Evolutionary conservation across 2,113 vertebrate genomes (phyloP).

Genomic region (Stegostoma tigrinum): DNA sequence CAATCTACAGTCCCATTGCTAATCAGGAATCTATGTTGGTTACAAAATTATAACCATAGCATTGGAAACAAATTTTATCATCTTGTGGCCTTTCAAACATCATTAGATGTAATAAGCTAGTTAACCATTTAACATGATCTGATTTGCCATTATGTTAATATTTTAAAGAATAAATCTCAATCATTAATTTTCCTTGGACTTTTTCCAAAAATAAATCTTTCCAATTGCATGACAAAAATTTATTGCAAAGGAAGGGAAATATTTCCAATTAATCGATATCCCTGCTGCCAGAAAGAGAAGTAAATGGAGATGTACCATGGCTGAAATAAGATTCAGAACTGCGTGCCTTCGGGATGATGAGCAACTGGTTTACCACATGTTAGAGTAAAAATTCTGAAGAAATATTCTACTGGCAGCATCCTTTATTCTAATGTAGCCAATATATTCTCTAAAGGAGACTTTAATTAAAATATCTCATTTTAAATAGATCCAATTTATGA

Average conservation of each 20-base stretch:
- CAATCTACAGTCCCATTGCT: no score
- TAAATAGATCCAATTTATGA: background rate
- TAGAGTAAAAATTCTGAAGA: background rate
- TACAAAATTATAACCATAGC: background rate
- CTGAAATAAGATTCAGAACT: background rate
- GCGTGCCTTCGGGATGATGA: background rate
- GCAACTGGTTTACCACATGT: background rate
- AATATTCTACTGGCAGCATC: background rate
- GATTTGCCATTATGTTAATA: background rate
- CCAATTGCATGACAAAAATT: background rate
- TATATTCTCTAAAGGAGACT: background rate
- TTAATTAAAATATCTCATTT: background rate
- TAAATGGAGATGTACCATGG: background rate
- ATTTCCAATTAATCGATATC: background rate
- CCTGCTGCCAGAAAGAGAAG: background rate
- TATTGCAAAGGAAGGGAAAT: background rate
- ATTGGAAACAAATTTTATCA: background rate
- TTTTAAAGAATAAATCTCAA: background rate
- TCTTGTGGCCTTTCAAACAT: background rate
- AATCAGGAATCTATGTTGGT: no score
- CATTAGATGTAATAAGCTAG: background rate
- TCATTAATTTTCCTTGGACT: background rate
- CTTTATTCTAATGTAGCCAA: background rate
- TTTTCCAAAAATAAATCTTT: background rate
- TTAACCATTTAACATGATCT: background rate